phyloP scores from a whole-genome alignment of 2,888 invertebrate species.

The Meandrusa payeni region DNA sequence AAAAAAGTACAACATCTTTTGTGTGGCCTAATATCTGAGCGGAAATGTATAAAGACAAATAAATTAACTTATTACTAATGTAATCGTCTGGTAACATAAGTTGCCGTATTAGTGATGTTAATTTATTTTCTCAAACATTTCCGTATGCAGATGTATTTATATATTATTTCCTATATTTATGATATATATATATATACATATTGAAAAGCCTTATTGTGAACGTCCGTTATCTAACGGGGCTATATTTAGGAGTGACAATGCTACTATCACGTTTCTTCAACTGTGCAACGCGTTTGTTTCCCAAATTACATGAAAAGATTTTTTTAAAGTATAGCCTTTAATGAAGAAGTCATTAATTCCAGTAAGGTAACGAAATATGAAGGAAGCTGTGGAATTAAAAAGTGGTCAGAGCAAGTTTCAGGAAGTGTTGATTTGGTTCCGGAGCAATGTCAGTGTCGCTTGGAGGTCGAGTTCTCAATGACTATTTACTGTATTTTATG shows the following conservation, averaged over 20 bases:
- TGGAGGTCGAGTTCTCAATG: conserved; percentile 49
- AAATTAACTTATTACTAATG: background rate
- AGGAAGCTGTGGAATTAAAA: conserved; percentile 18
- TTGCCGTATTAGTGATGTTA: conserved; percentile 5
- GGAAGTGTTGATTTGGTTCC: conserved; percentile 59
- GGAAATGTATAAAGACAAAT: conserved; percentile 1
- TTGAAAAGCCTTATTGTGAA: too few species aligned
- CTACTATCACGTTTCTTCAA: too few species aligned
- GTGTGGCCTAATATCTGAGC: background rate
- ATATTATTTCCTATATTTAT: conserved; percentile 2
- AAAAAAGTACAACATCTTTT: too few species aligned
- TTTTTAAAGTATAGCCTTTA: too few species aligned
- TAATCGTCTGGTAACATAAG: background rate
- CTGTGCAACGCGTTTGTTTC: too few species aligned
- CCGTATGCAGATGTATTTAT: conserved; percentile 4
- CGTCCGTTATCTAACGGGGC: too few species aligned
- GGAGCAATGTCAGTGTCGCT: conserved; percentile 69
- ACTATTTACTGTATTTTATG: conserved; percentile 8
- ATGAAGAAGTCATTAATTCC: too few species aligned
- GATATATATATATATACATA: too few species aligned
- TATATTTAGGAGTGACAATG: too few species aligned
- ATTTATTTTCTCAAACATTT: conserved; percentile 3
- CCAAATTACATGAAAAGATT: too few species aligned
- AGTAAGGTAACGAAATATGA: conserved; percentile 10
- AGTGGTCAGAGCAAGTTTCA: conserved; percentile 34